Evolutionary conservation across 1,140 invertebrate genomes (phyloP), one percentile per base, ranked within the genome.

Genomic region (Chrysopa pallens): DNA sequence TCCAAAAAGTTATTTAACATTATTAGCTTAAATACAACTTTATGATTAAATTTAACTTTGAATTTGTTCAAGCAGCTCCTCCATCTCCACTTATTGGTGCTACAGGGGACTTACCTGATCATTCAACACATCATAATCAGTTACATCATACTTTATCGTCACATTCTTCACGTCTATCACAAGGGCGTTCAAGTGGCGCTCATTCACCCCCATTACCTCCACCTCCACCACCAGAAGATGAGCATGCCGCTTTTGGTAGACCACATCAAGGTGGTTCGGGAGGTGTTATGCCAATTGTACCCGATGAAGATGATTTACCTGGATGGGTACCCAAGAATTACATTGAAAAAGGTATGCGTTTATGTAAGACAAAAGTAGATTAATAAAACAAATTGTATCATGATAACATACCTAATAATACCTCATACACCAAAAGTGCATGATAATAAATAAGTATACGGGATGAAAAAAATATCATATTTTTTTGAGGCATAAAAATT

Each of bases 301-400:
- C 83, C 0, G 82, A 85, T 46, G 84, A 88, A 56, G 80, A 84
- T 50, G 84, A 88, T 62, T 59, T 88, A 31, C 84, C 84, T 37
- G 75, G 84, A 52, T 80, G 89, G 86, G 83, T 93, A 37, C 93
- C 93, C 23, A 90, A 92, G 55, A 88, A 86, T 66, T 97, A 93
- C 55, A 80, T 95, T n/a, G 91, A 97, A 62, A 96, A 97, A 83
- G 88, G 88, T 91, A 61, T 42, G 29, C 37, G 36, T 43, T 29
- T 13, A 38, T 38, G 6, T 4, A 33, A 33, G n/a, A 12, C 6
- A 2, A 2, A 33, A 11, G 6, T 11, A 33, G n/a, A n/a, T n/a
- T n/a, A n/a, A n/a, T n/a, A n/a, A n/a, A n/a, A n/a, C n/a, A n/a
- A n/a, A n/a, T n/a, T n/a, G n/a, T n/a, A n/a, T n/a, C n/a, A n/a